Evolutionary conservation across 92 coral and sea anemone genomes (phyloP), one percentile per base, ranked within the genome.

Genomic region (Epizoanthus ramosus): DNA sequence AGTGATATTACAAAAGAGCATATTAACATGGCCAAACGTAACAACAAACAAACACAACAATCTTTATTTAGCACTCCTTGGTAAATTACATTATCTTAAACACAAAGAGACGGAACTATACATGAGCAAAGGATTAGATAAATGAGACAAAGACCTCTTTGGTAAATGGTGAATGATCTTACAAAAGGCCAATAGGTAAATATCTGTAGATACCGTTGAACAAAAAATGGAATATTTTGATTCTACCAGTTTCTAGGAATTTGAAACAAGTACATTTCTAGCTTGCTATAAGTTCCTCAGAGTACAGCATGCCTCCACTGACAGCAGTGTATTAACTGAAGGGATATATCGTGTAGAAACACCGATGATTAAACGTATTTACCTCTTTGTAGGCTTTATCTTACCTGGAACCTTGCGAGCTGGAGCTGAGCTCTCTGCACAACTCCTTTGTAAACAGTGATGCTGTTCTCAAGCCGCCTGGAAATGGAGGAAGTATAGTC

Each of bases 351-450:
- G 0, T 47, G 53, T 47, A 5, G 4, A 47, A 47, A 47, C 1
- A 47, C 13, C 13, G 53, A 47, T 47, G 12, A 47, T 10, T 47
- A 1, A 7, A 47, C 6, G 54, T 47, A 12, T 47, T 47, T 8
- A 12, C 2, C 54, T 12, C 54, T 9, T 50, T 50, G 54, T 50
- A 50, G 54, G 0, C 25, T 17, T 16, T n/a, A 57, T 28, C 23
- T 17, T 84, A 94, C 98, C 98, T 94, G 98, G 86, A 95, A 96
- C 69, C 99, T 86, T 58, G 99, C 99, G 10, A 96, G 88, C 63
- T 92, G 94, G 41, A 96, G 92, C 65, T 96, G 99, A 18, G 98
- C 98, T 81, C 99, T 85, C 69, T 96, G 99, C 2, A 96, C 99
- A 25, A 94, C 93, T 39, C 99, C 97, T 73, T 94, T 94, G 87